phyloP scores from a whole-genome alignment of 2,888 invertebrate species.

The Nomada fabriciana region DNA sequence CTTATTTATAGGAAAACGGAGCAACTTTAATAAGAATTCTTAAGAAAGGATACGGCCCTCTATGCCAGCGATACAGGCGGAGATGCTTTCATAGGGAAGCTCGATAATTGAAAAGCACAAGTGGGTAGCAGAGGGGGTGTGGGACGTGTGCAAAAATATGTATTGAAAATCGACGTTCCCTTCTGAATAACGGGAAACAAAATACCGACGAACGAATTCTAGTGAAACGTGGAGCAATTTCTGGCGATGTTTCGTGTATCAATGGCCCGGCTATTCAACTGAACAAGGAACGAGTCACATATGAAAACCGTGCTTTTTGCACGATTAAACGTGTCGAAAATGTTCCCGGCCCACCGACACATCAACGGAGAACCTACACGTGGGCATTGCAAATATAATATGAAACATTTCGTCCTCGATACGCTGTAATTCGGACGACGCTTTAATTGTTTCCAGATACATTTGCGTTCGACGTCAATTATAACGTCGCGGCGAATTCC shows the following conservation, averaged over 20 bases:
- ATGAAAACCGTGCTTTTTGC: constrained; percentile 53
- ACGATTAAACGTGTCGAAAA: constrained; percentile 58
- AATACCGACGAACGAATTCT: constrained; percentile 19
- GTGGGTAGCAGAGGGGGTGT: background rate
- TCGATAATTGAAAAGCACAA: constrained; percentile 37
- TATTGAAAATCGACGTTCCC: constrained; percentile 36
- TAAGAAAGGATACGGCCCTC: background rate
- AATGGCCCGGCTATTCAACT: background rate
- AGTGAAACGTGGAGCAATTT: constrained; percentile 32
- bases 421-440: background rate
- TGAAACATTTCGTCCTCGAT: background rate
- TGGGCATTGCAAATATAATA: background rate
- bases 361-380: background rate
- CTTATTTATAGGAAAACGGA: background rate
- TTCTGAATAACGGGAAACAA: constrained; percentile 21
- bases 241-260: constrained; percentile 5
- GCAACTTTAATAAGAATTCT: constrained; percentile 6
- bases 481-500: constrained; percentile 29
- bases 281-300: constrained; percentile 23
- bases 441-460: background rate
- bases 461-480: constrained; percentile 34
- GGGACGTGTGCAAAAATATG: constrained; percentile 21
- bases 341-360: background rate
- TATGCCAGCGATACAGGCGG: background rate
- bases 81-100: constrained; percentile 9